Base-by-base conservation (phyloP, 1,140 invertebrate genomes). In the Chymomyza costata region DNA sequence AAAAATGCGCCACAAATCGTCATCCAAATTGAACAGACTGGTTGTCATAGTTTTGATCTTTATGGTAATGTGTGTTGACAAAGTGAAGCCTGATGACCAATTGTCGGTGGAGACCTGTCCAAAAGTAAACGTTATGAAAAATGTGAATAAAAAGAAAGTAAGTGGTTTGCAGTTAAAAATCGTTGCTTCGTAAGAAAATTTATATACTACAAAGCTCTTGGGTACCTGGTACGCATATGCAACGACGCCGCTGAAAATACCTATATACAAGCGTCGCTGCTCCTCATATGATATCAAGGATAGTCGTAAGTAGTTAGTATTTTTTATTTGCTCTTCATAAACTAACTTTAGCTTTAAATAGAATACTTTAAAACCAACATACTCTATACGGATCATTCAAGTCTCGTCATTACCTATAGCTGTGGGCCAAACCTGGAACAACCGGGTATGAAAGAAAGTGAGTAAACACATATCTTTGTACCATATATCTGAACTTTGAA, bases 191-290 rank as follows among this genome's bases (percentile, higher is more conserved):
- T n/a, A n/a, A n/a, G 5, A 8, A 15, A 18, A n/a, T 30, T 15
- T 6, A 7, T 16, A 13, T 2, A 11, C 2, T 18, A 25, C 21
- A 3, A n/a, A 74, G 70, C 32, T 74, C 0, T 28, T 76, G 19
- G 70, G 70, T 1, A 6, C 40, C 18, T 76, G 70, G 70, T 76
- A 39, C 2, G 70, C 70, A 2, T 76, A 47, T 35, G 65, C 49
- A 8, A 58, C 70, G 5, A 76, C 70, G 2, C 61, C 70, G 0
- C 15, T 76, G n/a, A 0, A 8, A 0, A 16, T 25, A 5, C 15
- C 6, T 0, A 7, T 35, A 0, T 74, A 49, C 17, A 18, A 34
- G 14, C 51, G 70, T 1, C 61, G 61, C 5, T 74, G 70, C 18
- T n/a, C 46, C 15, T 46, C 70, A 1, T 58, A 69, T 2, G 69